Base-by-base conservation (phyloP, 1,140 invertebrate species). In the Nephila pilipes region DNA sequence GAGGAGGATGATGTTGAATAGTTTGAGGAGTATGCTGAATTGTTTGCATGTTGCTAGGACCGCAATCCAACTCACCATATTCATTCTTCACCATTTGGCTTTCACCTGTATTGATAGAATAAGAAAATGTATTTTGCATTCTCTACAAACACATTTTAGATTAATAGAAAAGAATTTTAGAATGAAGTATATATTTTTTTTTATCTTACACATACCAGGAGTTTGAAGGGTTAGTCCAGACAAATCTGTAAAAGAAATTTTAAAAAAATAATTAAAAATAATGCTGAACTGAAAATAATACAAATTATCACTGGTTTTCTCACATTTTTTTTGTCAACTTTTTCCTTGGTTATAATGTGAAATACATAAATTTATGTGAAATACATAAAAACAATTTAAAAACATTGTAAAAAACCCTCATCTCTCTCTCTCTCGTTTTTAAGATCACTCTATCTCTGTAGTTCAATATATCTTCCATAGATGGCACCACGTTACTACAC, bases 201-300 rank as follows among this genome's bases (percentile, higher is more conserved):
- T 18, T 18, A 18, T 18, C 3, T 1, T n/a, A 65, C 58, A 46
- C 87, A 85, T 96, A 95, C 97, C 97, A 36, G 97, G 97, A 10
- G 97, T 97, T 95, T 98, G 97, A 80, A 98, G 96, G 58, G 97
- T 98, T 46, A 98, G 95, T 12, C 98, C 97, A 85, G 98, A 98
- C 75, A 98, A 96, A 96, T 98, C 98, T 97, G 96, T 95, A 90
- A 80, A 63, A 63, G 16, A 36, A 83, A 20, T 22, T 3, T 16
- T 57, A 20, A n/a, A n/a, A 1, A 60, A n/a, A n/a, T n/a, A n/a
- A n/a, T n/a, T n/a, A n/a, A n/a, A n/a, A n/a, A n/a, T n/a, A n/a
- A n/a, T n/a, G n/a, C n/a, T n/a, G n/a, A n/a, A n/a, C n/a, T n/a
- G n/a, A n/a, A n/a, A n/a, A n/a, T n/a, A n/a, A n/a, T n/a, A n/a